Conservation (phyloP, 2,113 vertebrate species). For the Neodontobutis hainanensis region DNA sequence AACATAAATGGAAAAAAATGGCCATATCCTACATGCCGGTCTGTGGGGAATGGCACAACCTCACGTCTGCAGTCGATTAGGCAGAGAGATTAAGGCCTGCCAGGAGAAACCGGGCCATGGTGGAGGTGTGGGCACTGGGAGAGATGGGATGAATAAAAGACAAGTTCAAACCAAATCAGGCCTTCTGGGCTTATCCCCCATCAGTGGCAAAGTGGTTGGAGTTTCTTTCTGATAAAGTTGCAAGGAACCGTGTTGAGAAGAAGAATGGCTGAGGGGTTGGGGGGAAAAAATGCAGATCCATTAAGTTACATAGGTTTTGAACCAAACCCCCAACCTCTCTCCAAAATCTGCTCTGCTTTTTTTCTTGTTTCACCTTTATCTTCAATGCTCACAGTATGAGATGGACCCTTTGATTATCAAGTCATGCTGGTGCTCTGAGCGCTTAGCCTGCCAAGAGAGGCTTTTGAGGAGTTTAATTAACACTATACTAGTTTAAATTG, state of each 20-base stretch:
- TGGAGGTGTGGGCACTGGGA: constrained; percentile 71
- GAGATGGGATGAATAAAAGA: constrained; percentile 71
- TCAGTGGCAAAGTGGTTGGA: constrained; percentile 52
- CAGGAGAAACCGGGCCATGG: constrained; percentile 64
- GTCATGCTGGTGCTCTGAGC: constrained; percentile 47
- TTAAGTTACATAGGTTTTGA: constrained; percentile 60
- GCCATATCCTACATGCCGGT: constrained; percentile 49
- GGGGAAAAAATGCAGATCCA: constrained; percentile 23
- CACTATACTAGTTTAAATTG: constrained; percentile 23
- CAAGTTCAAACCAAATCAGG: constrained; percentile 60
- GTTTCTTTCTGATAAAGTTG: constrained; percentile 63
- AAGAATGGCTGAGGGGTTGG: background rate
- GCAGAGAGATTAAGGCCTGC: constrained; percentile 70
- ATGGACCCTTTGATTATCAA: constrained; percentile 49
- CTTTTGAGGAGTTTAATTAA: constrained; percentile 33
- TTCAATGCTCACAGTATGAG: constrained; percentile 16
- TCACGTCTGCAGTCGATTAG: constrained; percentile 73
- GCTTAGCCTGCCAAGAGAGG: constrained; percentile 27
- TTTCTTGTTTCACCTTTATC: constrained; percentile 30
- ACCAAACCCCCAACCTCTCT: constrained; percentile 32
- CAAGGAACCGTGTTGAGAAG: constrained; percentile 44
- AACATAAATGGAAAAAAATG: constrained; percentile 34
- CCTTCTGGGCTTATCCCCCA: constrained; percentile 65
- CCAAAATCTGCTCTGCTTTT: constrained; percentile 30
- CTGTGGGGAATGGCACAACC: constrained; percentile 67